phyloP scores from a whole-genome alignment of 2,797 vertebrate species.

The Strix occidentalis region DNA sequence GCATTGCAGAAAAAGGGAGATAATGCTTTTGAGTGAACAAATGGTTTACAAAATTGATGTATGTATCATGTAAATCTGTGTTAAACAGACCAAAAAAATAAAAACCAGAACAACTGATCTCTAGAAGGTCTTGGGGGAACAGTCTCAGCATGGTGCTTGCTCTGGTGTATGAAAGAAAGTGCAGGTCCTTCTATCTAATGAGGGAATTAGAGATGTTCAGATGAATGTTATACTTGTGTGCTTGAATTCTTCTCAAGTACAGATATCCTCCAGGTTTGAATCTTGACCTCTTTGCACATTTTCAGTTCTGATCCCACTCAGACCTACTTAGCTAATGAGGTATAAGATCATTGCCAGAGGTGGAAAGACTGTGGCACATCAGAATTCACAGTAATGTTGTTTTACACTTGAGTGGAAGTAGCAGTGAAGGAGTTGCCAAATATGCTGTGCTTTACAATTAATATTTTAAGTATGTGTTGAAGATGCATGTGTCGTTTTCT shows the following conservation, averaged over 20 bases:
- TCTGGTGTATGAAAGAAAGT: neutral
- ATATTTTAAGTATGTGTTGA: neutral
- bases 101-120: neutral
- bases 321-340: slow-evolving; percentile 57
- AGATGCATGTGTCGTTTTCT: neutral
- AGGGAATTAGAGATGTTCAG: neutral
- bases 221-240: neutral
- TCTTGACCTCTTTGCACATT: slow-evolving; percentile 39
- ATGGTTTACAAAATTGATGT: rapidly evolving
- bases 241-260: slow-evolving; percentile 27
- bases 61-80: neutral
- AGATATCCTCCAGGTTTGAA: neutral
- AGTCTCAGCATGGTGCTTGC: neutral
- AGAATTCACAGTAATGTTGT: slow-evolving; percentile 10
- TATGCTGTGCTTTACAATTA: slow-evolving; percentile 13
- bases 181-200: neutral
- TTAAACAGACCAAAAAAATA: neutral
- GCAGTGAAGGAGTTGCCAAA: slow-evolving; percentile 19
- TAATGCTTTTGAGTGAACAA: neutral
- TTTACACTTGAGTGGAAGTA: slow-evolving; percentile 29
- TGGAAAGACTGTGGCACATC: neutral
- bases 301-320: slow-evolving; percentile 33
- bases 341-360: slow-evolving; percentile 48
- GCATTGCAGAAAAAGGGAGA: neutral
- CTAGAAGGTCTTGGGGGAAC: neutral